phyloP scores from a whole-genome alignment of 2,888 invertebrate genomes.

The Eupeodes luniger region DNA sequence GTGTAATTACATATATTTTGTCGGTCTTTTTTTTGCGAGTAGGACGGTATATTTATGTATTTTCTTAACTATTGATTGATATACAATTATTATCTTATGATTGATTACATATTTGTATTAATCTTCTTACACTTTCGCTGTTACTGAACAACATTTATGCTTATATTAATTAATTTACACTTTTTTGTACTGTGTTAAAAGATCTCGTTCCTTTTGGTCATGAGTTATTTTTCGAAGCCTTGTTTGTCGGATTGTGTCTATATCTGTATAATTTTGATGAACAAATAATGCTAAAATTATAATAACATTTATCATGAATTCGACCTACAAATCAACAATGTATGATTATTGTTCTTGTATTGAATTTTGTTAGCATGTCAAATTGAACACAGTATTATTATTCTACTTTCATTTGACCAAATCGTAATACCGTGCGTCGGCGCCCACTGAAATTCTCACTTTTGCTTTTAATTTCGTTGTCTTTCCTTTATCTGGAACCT shows the following conservation, averaged over 20 bases:
- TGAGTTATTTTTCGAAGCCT: too few species aligned
- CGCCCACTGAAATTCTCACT: not conserved
- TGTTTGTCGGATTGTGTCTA: not conserved
- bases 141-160: not conserved
- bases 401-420: constrained; percentile 32
- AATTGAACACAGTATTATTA: constrained; percentile 11
- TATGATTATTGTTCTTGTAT: not conserved
- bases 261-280: too few species aligned
- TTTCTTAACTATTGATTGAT: too few species aligned
- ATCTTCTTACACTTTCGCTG: not conserved
- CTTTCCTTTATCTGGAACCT: not conserved
- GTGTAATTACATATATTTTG: too few species aligned
- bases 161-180: not conserved
- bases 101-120: not conserved
- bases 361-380: not conserved
- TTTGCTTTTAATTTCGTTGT: not conserved
- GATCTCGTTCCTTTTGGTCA: too few species aligned
- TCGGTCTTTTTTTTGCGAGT: too few species aligned
- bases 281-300: not conserved
- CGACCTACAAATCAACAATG: constrained; percentile 7
- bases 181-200: too few species aligned
- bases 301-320: constrained; percentile 10
- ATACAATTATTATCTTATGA: not conserved
- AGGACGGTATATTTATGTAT: too few species aligned
- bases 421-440: not conserved